Conservation (phyloP, 2,113 vertebrate species). For the Dasyornis broadbenti region DNA sequence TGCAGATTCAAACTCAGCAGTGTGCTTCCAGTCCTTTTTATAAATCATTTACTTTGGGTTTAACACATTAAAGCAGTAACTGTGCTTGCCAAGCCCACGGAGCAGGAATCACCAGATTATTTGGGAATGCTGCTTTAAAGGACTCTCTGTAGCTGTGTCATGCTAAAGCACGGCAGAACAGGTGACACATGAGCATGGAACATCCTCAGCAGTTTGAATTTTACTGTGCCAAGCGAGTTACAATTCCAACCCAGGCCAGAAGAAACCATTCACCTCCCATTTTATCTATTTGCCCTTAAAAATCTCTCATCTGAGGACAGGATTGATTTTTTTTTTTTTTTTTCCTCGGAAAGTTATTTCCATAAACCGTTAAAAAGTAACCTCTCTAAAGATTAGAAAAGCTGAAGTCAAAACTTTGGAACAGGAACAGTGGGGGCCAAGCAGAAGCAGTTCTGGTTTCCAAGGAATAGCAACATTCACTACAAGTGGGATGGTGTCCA, state of each 20-base stretch:
- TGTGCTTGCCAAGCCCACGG: background rate
- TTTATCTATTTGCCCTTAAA: background rate
- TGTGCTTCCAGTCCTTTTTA: background rate
- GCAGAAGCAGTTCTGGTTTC: constrained; percentile 39
- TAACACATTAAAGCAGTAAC: background rate
- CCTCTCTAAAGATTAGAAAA: constrained; percentile 69
- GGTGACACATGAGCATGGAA: background rate
- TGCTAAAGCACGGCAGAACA: background rate
- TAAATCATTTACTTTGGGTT: background rate
- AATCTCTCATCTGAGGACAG: background rate
- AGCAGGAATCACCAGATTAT: background rate
- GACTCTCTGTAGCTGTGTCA: background rate
- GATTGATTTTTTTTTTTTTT: background rate
- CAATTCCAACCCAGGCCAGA: background rate
- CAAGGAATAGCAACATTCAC: background rate
- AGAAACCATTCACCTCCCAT: background rate
- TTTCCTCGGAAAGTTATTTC: constrained; percentile 1
- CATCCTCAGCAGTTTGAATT: background rate
- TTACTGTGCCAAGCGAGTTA: background rate
- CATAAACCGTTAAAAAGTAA: constrained; percentile 56
- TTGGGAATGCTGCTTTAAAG: background rate
- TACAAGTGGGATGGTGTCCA: background rate
- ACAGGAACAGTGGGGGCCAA: constrained; percentile 30
- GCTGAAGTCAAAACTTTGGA: constrained; percentile 50
- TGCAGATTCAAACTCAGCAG: background rate